A percentile compares a stretch with the other conserved stretches of the same genome.
Conservation (phyloP, 2,113 vertebrate genomes). For the Leptobrachium leishanense region DNA sequence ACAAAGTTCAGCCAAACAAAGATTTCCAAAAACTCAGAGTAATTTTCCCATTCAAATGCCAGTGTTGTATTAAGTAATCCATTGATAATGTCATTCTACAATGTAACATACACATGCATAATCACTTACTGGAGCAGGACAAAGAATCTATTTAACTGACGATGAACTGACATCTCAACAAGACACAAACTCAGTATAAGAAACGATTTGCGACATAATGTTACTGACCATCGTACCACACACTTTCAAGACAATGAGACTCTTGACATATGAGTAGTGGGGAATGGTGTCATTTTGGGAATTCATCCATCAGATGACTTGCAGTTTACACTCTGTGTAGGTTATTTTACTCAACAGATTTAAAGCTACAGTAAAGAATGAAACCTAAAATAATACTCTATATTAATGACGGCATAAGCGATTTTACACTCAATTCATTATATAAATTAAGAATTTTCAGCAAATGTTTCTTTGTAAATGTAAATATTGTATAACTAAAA, state of each 20-base stretch:
- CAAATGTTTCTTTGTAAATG: too few species aligned
- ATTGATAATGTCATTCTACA: background rate
- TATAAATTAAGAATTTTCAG: too few species aligned
- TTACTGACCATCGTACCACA: background rate
- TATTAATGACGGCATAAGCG: too few species aligned
- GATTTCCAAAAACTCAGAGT: background rate
- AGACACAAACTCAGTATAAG: background rate
- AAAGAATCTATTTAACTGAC: background rate
- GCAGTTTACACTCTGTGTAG: background rate
- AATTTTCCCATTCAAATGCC: background rate
- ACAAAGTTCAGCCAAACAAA: background rate
- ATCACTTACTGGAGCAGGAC: background rate
- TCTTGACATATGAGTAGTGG: background rate
- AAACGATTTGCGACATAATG: background rate
- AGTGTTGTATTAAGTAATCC: background rate
- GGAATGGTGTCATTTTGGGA: background rate
- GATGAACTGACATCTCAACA: background rate
- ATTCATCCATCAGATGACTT: background rate
- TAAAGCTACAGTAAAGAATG: background rate
- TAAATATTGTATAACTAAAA: too few species aligned
- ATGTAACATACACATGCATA: background rate
- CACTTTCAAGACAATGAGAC: too few species aligned
- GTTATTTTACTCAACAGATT: background rate
- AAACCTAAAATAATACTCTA: too few species aligned
- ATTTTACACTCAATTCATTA: too few species aligned